These are phyloP conservation scores for Budorcas taxicolor DNA, from an alignment of 2,113 vertebrate species.

Conservation along the genomic window DNA sequence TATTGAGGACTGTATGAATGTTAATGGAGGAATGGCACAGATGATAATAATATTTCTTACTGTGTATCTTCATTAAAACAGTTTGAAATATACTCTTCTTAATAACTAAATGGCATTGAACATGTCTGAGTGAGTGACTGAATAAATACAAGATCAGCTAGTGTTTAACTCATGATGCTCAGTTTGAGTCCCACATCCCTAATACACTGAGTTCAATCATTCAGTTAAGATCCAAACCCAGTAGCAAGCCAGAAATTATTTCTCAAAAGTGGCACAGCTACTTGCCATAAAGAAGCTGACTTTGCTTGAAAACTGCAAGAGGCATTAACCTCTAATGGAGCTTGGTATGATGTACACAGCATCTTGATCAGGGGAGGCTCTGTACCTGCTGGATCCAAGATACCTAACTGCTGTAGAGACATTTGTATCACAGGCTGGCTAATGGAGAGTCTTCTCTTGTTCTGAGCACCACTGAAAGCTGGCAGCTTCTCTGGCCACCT, in stretches of 20 bases:
- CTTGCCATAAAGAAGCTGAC: background rate
- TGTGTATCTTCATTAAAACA: background rate
- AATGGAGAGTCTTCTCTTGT: background rate
- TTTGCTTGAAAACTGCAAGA: background rate
- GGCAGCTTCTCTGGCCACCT: constrained; percentile 23
- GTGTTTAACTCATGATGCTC: background rate
- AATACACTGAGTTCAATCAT: background rate
- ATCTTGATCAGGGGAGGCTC: background rate
- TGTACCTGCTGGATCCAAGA: background rate
- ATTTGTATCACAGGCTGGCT: background rate
- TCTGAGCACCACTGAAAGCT: background rate
- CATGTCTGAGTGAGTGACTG: background rate
- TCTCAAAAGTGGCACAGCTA: background rate
- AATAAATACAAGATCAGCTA: background rate
- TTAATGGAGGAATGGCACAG: background rate
- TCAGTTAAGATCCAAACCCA: background rate
- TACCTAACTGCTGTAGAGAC: background rate
- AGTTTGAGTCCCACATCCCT: background rate
- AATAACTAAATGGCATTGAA: background rate
- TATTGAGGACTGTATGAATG: background rate
- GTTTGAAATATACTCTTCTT: background rate
- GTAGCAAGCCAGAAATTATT: background rate
- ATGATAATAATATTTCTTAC: background rate
- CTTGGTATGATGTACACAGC: background rate
- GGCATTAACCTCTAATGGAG: too few species aligned